These are phyloP conservation scores for Lepidurus packardi DNA, from an alignment of 1,140 invertebrate species.

Conservation along the genomic window DNA sequence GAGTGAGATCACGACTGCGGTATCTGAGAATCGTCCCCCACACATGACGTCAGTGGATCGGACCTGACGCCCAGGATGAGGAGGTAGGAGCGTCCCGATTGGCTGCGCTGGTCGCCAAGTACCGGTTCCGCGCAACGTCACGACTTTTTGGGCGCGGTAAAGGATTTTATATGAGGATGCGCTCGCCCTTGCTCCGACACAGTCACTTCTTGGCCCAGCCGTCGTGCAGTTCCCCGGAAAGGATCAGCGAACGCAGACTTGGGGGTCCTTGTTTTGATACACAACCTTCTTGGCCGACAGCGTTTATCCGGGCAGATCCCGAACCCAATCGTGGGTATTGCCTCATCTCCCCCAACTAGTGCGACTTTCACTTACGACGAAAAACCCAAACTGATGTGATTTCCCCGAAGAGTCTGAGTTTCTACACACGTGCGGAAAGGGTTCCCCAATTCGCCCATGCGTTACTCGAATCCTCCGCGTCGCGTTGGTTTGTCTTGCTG, in stretches of 20 bases:
- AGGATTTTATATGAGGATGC: conserved; percentile 15
- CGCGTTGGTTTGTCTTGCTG: conserved; percentile 17
- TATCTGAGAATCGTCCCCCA: not conserved
- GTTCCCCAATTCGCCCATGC: not conserved
- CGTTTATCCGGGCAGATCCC: not conserved
- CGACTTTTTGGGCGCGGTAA: not conserved
- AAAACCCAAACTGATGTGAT: too few species aligned
- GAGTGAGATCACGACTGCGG: not conserved
- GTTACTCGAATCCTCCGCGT: conserved; percentile 9
- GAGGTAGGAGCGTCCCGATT: not conserved
- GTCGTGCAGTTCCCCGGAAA: not conserved
- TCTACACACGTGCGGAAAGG: not conserved
- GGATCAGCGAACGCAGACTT: not conserved
- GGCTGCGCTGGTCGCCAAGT: not conserved
- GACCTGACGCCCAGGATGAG: not conserved
- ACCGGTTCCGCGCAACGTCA: not conserved
- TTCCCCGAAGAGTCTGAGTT: not conserved
- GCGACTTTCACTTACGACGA: not conserved
- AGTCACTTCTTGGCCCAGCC: conserved; percentile 9
- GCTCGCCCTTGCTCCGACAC: conserved; percentile 6
- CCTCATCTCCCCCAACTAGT: not conserved
- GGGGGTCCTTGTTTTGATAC: not conserved
- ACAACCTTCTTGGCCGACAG: too few species aligned
- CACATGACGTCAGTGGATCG: not conserved
- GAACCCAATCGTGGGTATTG: not conserved